phyloP scores from a whole-genome alignment of 2,797 vertebrate species.

The Triplophysa bombifrons region DNA sequence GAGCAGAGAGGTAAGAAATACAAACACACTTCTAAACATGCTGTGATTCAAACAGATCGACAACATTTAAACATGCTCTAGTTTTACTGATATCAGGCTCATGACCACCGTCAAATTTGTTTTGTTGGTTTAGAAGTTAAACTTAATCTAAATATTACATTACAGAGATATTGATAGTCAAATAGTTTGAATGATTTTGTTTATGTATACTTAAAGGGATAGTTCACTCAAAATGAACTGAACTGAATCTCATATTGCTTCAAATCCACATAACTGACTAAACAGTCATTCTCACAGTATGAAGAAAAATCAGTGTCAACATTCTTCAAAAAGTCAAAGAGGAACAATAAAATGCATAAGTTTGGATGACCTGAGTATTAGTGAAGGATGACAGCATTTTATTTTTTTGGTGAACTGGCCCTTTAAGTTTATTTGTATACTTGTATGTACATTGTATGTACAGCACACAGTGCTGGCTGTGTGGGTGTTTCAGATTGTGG shows the following conservation, averaged over 20 bases:
- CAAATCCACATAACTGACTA: too few species aligned
- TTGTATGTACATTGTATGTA: neutral
- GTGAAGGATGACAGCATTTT: neutral
- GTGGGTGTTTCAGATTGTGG: neutral
- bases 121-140: too few species aligned
- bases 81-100: neutral
- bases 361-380: neutral
- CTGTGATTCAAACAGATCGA: neutral
- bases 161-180: neutral
- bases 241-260: neutral
- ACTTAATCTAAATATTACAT: neutral
- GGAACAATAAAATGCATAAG: neutral
- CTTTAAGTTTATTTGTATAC: neutral
- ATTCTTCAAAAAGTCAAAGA: neutral
- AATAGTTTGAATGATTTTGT: constrained; percentile 3
- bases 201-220: neutral
- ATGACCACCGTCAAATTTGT: neutral
- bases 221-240: neutral
- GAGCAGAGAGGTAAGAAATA: constrained; percentile 74
- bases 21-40: constrained; percentile 11
- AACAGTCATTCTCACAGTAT: neutral
- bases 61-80: neutral
- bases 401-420: neutral
- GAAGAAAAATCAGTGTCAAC: neutral
- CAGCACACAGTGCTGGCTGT: neutral